Base-by-base conservation (phyloP, 2,797 vertebrate species). In the Uromys caudimaculatus region DNA sequence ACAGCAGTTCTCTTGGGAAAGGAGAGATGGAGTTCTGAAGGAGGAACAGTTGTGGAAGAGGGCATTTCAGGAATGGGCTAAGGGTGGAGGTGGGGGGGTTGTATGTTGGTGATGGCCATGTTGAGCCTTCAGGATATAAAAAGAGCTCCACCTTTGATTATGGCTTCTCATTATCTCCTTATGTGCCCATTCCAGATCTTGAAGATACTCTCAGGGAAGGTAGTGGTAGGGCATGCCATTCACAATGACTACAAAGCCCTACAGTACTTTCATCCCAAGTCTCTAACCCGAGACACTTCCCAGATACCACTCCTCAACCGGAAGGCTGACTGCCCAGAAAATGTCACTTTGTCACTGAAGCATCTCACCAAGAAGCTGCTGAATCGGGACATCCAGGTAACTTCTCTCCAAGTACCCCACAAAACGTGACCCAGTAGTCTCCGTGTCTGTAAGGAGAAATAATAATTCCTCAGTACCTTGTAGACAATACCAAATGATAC, bases 231-330 rank as follows among this genome's bases (percentile, higher is more conserved):
- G 4, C 99, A 99, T 0, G 99, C 99, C 44, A 75, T 99, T 95
- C 98, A 99, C 97, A 99, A 99, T 0, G 99, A 99, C 97, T 99
- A 99, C 98, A 99, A 99, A 97, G 99, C 98, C 0, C 98, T 99
- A 0, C 95, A 98, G 0, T 99, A 99, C 93, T 97, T 76, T 27
- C 99, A 99, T 94, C 99, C 99, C 12, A 90, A 97, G 1, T 94
- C 96, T 4, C 96, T 99, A n/a, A 99, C 99, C 58, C 98, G 99
- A 12, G 99, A 99, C 98, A 99, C 99, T 0, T 99, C 99, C 1
- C 97, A 96, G 1, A 99, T 99, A 64, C 99, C 99, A 0, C 98
- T 98, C 73, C 99, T 99, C 91, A 99, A 99, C 98, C 93, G 44
- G 16, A 99, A 98, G 76, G 99, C 98, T 0, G 99, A 99, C 44